Conservation (phyloP, 2,797 vertebrate species). For the Microctenopoma lineatum region DNA sequence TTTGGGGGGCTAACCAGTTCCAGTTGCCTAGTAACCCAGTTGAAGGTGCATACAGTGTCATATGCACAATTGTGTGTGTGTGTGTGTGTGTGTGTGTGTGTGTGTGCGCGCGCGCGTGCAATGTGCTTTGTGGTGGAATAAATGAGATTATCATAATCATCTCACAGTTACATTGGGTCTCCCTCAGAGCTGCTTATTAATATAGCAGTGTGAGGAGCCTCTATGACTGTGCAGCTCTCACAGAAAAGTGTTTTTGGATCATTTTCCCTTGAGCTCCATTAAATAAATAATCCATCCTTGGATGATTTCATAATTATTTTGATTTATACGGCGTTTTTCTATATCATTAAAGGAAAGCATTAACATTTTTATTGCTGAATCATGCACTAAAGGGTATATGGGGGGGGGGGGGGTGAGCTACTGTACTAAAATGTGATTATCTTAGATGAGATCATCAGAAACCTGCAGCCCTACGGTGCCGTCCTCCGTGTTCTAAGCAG, state of each 20-base stretch:
- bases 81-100: slow-evolving; percentile 57
- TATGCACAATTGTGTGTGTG: slow-evolving; percentile 44
- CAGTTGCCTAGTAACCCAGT: slow-evolving; percentile 82
- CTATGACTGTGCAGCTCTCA: slow-evolving; percentile 43
- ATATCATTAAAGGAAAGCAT: not conserved
- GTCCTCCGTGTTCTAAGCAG: slow-evolving; percentile 1
- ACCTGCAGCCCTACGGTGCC: slow-evolving; percentile 1
- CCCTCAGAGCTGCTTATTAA: slow-evolving; percentile 73
- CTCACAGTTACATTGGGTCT: slow-evolving; percentile 76
- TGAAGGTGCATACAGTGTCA: slow-evolving; percentile 65
- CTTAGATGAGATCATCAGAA: not conserved
- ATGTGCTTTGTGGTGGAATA: slow-evolving; percentile 56
- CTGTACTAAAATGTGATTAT: not conserved
- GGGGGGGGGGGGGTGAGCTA: rapidly evolving
- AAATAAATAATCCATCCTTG: not conserved
- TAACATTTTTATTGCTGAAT: not conserved
- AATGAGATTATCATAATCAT: slow-evolving; percentile 80
- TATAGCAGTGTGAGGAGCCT: slow-evolving; percentile 62
- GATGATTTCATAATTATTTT: not conserved
- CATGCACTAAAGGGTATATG: not conserved
- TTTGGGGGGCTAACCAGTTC: slow-evolving; percentile 66
- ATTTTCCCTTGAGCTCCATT: not conserved
- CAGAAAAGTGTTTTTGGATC: slow-evolving; percentile 13
- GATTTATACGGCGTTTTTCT: not conserved
- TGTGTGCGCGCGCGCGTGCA: slow-evolving; percentile 47